Percentiles rank a stretch among this genome's conserved stretches.
These are phyloP conservation scores for Dryoscopus gambensis DNA, from an alignment of 2,113 vertebrate genomes.

Conservation along the genomic window DNA sequence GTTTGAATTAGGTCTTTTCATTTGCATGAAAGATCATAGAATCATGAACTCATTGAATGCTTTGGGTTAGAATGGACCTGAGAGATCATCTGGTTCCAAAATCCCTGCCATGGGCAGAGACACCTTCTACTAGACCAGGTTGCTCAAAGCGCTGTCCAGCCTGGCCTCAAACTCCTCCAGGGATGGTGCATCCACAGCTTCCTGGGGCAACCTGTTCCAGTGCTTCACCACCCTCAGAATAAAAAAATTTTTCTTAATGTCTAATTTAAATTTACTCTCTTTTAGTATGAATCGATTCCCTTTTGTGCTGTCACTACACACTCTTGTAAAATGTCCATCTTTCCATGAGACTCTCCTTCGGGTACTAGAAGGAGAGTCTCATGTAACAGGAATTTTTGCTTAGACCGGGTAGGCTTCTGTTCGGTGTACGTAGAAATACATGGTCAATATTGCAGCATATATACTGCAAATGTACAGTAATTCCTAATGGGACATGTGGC, in stretches of 20 bases:
- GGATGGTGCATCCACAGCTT: not conserved
- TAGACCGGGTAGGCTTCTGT: not conserved
- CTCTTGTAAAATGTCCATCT: not conserved
- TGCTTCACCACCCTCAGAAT: not conserved
- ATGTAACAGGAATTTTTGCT: not conserved
- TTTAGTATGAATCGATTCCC: not conserved
- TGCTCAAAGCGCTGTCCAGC: accelerated
- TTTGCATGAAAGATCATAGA: not conserved
- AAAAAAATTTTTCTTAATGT: not conserved
- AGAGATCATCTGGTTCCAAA: not conserved
- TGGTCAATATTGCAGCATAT: not conserved
- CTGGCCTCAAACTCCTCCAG: not conserved
- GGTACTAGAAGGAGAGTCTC: not conserved
- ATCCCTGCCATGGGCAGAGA: not conserved
- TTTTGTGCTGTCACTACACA: not conserved
- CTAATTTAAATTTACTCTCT: not conserved
- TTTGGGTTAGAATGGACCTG: not conserved
- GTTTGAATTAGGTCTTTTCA: not conserved
- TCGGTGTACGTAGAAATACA: not conserved
- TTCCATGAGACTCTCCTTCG: too few relatives aligned
- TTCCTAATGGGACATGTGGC: not conserved
- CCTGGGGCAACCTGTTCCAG: not conserved
- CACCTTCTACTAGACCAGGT: not conserved
- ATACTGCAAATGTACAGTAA: not conserved
- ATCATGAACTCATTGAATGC: not conserved